Evolutionary conservation across 2,797 vertebrate species (phyloP).

Genomic region (Vespertilio murinus): DNA sequence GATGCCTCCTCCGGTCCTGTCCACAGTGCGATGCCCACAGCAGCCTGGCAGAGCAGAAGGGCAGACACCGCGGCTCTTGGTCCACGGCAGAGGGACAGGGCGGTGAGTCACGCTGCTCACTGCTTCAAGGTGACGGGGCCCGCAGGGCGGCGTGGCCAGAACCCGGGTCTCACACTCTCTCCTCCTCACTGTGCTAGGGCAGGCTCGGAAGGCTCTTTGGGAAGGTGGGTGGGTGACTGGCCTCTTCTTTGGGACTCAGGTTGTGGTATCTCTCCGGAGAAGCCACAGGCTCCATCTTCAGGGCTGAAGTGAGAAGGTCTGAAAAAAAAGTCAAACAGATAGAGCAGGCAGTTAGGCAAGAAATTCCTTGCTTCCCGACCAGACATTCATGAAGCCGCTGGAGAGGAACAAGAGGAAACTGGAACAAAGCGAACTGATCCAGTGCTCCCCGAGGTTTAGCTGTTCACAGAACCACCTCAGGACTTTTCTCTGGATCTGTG

Average conservation of each 20-base stretch:
- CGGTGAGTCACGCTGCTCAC: neutral
- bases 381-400: rapidly evolving
- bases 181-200: neutral
- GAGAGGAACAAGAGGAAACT: neutral
- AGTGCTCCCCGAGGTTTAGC: neutral
- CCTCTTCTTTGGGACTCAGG: conserved; percentile 48
- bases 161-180: neutral
- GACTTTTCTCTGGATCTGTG: neutral
- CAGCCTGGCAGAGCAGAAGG: neutral
- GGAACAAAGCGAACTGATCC: neutral
- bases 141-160: neutral
- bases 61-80: neutral
- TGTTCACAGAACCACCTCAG: neutral
- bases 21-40: neutral
- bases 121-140: neutral
- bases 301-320: conserved; percentile 1
- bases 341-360: neutral
- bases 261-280: conserved; percentile 1
- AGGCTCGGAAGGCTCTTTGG: neutral
- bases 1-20: neutral
- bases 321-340: conserved; percentile 44
- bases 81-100: neutral
- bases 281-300: neutral
- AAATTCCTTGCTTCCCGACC: neutral
- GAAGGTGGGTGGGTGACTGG: neutral